These are phyloP conservation scores for Hypomecis atomaria DNA, from an alignment of 2,888 invertebrate genomes.

Conservation along the genomic window DNA sequence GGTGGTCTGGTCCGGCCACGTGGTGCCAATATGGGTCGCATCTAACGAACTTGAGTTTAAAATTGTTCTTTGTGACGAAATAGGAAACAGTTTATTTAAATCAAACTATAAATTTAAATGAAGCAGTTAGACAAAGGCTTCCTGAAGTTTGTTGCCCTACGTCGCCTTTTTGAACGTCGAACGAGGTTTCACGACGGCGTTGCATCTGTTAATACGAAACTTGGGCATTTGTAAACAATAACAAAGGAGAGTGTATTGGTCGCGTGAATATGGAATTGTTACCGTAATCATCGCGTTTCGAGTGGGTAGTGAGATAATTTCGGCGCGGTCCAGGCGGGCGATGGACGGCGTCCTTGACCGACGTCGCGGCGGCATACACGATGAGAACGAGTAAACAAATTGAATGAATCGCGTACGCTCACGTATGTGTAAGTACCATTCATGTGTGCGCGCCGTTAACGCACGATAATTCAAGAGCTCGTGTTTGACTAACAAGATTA, in stretches of 20 bases:
- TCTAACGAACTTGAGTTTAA: slow-evolving; percentile 41
- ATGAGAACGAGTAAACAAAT: slow-evolving; percentile 75
- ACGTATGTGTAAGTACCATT: slow-evolving; percentile 75
- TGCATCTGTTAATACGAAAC: slow-evolving; percentile 47
- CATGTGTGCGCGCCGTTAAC: slow-evolving; percentile 77
- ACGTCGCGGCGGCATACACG: slow-evolving; percentile 64
- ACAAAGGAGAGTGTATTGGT: slow-evolving; percentile 40
- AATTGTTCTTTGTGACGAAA: slow-evolving; percentile 22
- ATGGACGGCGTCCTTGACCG: slow-evolving; percentile 79
- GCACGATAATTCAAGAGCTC: slow-evolving; percentile 75
- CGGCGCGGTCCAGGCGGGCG: slow-evolving; percentile 61
- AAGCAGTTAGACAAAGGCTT: slow-evolving; percentile 38
- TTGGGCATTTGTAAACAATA: slow-evolving; percentile 59
- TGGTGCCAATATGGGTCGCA: slow-evolving; percentile 52
- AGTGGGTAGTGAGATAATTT: slow-evolving; percentile 49
- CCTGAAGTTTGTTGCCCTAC: slow-evolving; percentile 38
- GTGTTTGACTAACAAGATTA: slow-evolving; percentile 70
- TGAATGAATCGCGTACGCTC: slow-evolving; percentile 82
- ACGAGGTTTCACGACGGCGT: slow-evolving; percentile 32
- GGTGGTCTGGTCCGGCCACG: slow-evolving; percentile 70
- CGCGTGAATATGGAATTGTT: slow-evolving; percentile 33
- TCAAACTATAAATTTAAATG: slow-evolving; percentile 35
- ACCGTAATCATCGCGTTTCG: slow-evolving; percentile 50
- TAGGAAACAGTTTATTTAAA: slow-evolving; percentile 41
- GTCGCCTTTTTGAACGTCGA: slow-evolving; percentile 21